Percentiles rank a stretch among this genome's conserved stretches.
Conservation (phyloP, 2,797 vertebrate genomes). For the Poeciliopsis paucimaculata region DNA sequence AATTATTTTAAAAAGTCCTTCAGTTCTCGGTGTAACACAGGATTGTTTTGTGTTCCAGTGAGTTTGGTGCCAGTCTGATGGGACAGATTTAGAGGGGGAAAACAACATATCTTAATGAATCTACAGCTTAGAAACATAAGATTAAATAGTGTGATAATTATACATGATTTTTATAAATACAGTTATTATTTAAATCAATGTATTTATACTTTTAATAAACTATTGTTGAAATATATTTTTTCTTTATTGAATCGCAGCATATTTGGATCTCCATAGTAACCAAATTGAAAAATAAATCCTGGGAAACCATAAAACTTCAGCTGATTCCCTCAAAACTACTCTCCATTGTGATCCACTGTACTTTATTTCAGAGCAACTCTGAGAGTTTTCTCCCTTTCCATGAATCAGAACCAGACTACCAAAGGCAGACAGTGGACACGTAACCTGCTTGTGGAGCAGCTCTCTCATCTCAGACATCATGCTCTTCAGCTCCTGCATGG, state of each 20-base stretch:
- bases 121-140: neutral
- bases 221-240: neutral
- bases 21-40: no score
- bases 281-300: neutral
- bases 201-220: neutral
- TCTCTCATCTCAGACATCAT: constrained; percentile 93
- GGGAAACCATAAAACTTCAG: neutral
- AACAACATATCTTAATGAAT: neutral
- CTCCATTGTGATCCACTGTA: neutral
- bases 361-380: neutral
- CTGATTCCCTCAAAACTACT: neutral
- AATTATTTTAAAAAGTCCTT: no score
- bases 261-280: neutral
- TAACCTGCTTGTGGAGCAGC: constrained; percentile 92
- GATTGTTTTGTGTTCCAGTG: no score
- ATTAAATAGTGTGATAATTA: neutral
- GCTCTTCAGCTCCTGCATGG: constrained; percentile 89
- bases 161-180: neutral
- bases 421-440: neutral
- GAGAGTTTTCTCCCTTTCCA: neutral
- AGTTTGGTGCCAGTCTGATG: neutral
- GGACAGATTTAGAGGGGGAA: no score
- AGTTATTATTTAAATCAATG: neutral
- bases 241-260: neutral
- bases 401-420: neutral